A percentile compares a stretch with the other conserved stretches of the same genome.
phyloP scores from a whole-genome alignment of 1,140 invertebrate species.

The Pissodes strobi region DNA sequence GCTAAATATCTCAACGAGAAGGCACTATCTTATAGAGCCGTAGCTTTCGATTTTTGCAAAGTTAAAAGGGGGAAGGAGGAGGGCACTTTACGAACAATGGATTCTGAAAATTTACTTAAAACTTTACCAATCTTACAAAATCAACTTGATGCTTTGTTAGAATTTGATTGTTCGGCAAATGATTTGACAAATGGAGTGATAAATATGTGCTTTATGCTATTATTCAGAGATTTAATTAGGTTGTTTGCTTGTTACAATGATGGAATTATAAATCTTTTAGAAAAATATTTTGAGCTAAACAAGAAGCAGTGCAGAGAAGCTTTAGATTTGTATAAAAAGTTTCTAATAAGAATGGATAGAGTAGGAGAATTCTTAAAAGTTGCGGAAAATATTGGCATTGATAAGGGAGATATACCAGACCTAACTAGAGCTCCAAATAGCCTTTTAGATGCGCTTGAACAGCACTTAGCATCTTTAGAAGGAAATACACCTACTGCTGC shows the following conservation, averaged over 20 bases:
- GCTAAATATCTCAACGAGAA: constrained; percentile 99
- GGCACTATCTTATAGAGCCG: constrained; percentile 94
- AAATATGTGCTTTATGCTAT: constrained; percentile 97
- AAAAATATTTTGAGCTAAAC: constrained; percentile 99
- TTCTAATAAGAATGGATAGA: constrained; percentile 97
- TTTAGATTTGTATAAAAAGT: constrained; percentile 98
- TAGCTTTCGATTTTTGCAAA: constrained; percentile 99
- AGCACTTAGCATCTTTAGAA: constrained; percentile 92
- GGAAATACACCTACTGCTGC: constrained; percentile 86
- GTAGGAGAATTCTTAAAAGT: constrained; percentile 99
- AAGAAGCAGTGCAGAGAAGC: constrained; percentile 98
- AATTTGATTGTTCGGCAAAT: constrained; percentile 97
- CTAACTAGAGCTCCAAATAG: constrained; percentile 98
- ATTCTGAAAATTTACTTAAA: constrained; percentile 95
- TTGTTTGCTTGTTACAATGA: constrained; percentile 99
- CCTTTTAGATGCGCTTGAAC: constrained; percentile 95
- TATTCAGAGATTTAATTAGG: constrained; percentile 97
- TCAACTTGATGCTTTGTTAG: constrained; percentile 93
- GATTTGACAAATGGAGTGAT: constrained; percentile 99
- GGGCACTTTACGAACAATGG: constrained; percentile 95
- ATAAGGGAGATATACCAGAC: constrained; percentile 99
- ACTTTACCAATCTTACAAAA: constrained; percentile 94
- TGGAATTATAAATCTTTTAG: constrained; percentile 98
- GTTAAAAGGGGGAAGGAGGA: constrained; percentile 98
- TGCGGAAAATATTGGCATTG: constrained; percentile 95